Evolutionary conservation across 1,140 invertebrate species (phyloP).

Genomic region (Drosophila parabipectinata): DNA sequence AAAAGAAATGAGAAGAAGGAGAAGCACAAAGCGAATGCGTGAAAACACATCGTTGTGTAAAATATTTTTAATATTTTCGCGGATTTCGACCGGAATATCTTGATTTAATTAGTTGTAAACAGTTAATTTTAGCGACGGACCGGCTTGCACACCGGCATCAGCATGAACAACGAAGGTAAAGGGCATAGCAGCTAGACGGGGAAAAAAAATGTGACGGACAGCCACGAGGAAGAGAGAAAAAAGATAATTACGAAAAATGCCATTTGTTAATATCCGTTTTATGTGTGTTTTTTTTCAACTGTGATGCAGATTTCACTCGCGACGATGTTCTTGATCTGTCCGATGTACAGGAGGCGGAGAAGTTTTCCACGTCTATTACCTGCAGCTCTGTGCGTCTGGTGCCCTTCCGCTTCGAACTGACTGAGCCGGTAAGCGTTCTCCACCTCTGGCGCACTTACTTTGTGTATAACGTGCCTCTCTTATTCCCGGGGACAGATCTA

Average conservation of each 20-base stretch:
- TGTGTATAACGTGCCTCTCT: slow-evolving; percentile 21
- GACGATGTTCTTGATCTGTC: slow-evolving; percentile 66
- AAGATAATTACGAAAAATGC: background rate
- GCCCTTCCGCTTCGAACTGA: slow-evolving; percentile 27
- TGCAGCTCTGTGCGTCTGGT: slow-evolving; percentile 30
- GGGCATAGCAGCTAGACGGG: background rate
- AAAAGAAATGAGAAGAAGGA: slow-evolving; percentile 14
- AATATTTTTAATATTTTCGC: slow-evolving; percentile 1
- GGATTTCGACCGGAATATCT: background rate
- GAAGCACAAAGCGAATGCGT: slow-evolving; percentile 30
- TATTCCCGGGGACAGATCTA: slow-evolving; percentile 1
- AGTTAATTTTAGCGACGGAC: background rate
- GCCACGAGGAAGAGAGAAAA: slow-evolving; percentile 22
- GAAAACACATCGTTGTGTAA: slow-evolving; percentile 37
- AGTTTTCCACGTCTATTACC: slow-evolving; percentile 4
- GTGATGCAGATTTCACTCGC: slow-evolving; percentile 62
- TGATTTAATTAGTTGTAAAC: background rate
- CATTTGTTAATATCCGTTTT: background rate
- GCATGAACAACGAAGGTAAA: slow-evolving; percentile 37
- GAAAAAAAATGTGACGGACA: slow-evolving; percentile 5
- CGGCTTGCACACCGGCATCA: background rate
- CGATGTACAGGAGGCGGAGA: slow-evolving; percentile 3
- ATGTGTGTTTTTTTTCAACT: slow-evolving; percentile 2
- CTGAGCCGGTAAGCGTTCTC: slow-evolving; percentile 17
- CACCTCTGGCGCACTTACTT: background rate